Percentiles rank a stretch among this genome's conserved stretches.
These are phyloP conservation scores for Montipora foliosa DNA, from an alignment of 64 coral and sea anemone species.

Conservation along the genomic window DNA sequence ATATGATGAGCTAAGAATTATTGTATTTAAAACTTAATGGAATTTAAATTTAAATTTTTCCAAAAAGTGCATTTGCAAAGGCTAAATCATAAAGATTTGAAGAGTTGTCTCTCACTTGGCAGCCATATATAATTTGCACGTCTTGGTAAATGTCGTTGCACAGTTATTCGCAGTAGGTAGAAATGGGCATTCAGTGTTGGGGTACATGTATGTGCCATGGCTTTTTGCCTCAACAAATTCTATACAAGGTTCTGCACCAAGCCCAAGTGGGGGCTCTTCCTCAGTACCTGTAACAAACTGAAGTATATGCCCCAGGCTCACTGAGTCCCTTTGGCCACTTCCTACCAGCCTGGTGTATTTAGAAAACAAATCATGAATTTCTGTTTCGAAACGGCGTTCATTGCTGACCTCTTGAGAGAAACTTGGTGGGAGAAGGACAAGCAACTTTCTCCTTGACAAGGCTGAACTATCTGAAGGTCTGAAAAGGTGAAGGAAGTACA, in stretches of 20 bases:
- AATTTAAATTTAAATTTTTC: conserved; percentile 1
- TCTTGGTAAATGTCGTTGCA: conserved; percentile 38
- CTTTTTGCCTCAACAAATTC: conserved; percentile 25
- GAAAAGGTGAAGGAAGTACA: conserved; percentile 56
- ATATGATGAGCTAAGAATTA: too few species aligned
- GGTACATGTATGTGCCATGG: background rate
- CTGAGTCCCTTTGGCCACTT: conserved; percentile 31
- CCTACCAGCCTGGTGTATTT: conserved; percentile 2
- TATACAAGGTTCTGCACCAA: conserved; percentile 43
- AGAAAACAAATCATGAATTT: conserved; percentile 22
- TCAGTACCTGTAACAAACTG: conserved; percentile 60
- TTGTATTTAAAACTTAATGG: too few species aligned
- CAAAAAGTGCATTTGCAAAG: conserved; percentile 55
- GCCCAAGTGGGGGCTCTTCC: background rate
- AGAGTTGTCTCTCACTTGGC: conserved; percentile 36
- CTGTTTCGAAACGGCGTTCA: conserved; percentile 12
- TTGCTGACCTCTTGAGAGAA: conserved; percentile 58
- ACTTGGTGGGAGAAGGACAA: conserved; percentile 1
- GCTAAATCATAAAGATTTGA: conserved; percentile 66
- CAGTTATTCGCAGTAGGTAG: conserved; percentile 54
- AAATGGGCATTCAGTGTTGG: background rate
- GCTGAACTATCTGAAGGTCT: background rate
- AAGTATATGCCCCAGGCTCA: conserved; percentile 35
- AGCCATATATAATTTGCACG: background rate
- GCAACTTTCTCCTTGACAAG: conserved; percentile 11